These are phyloP conservation scores for Tetramorium simillimum DNA, from an alignment of 1,140 invertebrate species.

Conservation along the genomic window DNA sequence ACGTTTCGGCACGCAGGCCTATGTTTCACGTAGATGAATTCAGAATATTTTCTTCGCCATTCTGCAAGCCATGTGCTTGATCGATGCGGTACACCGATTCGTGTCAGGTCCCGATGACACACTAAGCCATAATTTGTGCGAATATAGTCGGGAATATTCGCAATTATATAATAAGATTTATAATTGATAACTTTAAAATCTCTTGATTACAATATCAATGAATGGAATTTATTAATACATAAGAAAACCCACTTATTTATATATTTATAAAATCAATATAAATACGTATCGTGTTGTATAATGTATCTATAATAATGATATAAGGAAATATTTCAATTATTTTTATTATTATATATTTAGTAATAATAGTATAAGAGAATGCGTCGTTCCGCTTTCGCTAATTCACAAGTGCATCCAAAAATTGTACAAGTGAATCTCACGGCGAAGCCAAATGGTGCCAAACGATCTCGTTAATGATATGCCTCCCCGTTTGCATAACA, in stretches of 20 bases:
- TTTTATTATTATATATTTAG: not conserved
- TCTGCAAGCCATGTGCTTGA: no score
- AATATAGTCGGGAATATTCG: not conserved
- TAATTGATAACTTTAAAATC: no score
- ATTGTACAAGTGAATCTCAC: not conserved
- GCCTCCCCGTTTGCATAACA: not conserved
- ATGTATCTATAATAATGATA: not conserved
- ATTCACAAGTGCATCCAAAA: not conserved
- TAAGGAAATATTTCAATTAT: not conserved
- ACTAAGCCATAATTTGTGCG: not conserved
- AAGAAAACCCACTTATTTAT: not conserved
- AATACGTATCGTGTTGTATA: not conserved
- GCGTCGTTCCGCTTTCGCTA: not conserved
- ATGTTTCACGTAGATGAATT: not conserved
- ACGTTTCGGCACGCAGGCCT: conserved; percentile 2
- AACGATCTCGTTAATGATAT: not conserved
- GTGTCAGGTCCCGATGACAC: not conserved
- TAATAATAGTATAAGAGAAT: not conserved
- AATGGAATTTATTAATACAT: not conserved
- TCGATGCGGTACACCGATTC: not conserved
- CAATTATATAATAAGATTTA: not conserved
- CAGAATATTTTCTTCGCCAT: conserved; percentile 2
- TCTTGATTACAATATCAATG: not conserved
- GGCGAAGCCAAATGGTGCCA: not conserved
- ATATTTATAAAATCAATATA: not conserved